Conservation (phyloP, 2,113 vertebrate species). For the Riparia riparia region DNA sequence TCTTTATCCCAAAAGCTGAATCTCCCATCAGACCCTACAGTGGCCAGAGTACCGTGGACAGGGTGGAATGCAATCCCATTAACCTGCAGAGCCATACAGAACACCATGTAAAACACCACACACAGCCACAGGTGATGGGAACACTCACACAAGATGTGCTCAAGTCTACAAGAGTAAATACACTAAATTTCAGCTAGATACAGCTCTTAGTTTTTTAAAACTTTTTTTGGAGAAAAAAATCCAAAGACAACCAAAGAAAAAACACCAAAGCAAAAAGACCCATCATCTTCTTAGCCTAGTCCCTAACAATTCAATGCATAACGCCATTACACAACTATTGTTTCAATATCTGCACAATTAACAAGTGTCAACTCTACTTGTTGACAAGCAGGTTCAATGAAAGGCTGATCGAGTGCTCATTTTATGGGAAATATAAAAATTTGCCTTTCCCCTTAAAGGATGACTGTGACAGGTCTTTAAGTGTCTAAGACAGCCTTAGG, state of each 20-base stretch:
- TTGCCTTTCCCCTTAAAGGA: not conserved
- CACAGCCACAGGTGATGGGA: accelerated
- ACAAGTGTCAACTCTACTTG: not conserved
- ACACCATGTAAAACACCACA: not conserved
- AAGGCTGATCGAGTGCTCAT: not conserved
- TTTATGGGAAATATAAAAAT: not conserved
- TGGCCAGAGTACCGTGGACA: constrained; percentile 94
- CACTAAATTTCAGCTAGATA: not conserved
- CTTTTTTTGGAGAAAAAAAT: not conserved
- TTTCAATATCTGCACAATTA: not conserved
- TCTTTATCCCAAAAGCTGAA: constrained; percentile 99
- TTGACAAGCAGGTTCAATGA: not conserved
- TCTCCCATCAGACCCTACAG: constrained; percentile 95
- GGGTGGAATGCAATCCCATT: constrained; percentile 98
- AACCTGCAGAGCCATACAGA: constrained; percentile 75
- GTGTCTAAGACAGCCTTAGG: not conserved
- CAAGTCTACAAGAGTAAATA: not conserved
- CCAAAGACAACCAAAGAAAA: not conserved
- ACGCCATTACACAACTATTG: not conserved
- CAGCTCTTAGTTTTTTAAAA: accelerated
- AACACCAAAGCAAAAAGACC: not conserved
- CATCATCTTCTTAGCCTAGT: not conserved
- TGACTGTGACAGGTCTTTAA: not conserved
- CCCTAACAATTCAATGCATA: not conserved
- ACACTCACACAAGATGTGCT: not conserved